Conservation (phyloP, 2,888 invertebrate genomes). For the Plagodis dolabraria region DNA sequence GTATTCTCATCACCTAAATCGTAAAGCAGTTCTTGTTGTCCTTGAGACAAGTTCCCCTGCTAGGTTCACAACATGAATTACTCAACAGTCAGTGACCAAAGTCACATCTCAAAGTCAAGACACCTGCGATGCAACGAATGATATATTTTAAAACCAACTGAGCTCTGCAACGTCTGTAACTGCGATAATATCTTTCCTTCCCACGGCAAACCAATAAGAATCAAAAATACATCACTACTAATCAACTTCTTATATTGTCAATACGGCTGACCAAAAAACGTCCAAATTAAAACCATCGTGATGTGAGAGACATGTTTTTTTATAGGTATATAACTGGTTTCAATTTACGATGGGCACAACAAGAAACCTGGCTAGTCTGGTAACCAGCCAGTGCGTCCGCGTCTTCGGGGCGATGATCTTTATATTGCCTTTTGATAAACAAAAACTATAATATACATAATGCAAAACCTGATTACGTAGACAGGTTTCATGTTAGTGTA, state of each 20-base stretch:
- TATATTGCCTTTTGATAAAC: constrained; percentile 24
- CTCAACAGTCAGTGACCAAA: background rate
- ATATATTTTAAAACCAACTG: too few species aligned
- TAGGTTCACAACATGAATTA: background rate
- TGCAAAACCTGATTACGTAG: constrained; percentile 27
- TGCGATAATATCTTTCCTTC: constrained; percentile 1
- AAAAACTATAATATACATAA: constrained; percentile 34
- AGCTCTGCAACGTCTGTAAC: too few species aligned
- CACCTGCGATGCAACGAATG: background rate
- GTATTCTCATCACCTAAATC: background rate
- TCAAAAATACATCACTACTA: constrained; percentile 18
- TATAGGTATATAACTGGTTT: constrained; percentile 21
- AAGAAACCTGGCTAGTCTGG: constrained; percentile 13
- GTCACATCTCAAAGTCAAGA: background rate
- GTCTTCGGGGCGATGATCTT: constrained; percentile 24
- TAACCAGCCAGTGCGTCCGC: constrained; percentile 3
- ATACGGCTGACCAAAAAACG: constrained; percentile 14
- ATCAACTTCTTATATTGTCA: constrained; percentile 15
- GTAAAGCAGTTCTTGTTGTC: background rate
- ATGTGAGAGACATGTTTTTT: constrained; percentile 8
- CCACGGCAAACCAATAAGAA: constrained; percentile 19
- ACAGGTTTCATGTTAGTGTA: constrained; percentile 24
- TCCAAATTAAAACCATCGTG: constrained; percentile 21
- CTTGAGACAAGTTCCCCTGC: background rate
- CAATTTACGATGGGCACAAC: constrained; percentile 14